Evolutionary conservation across 2,113 vertebrate species (phyloP).

Genomic region (Bos indicus): DNA sequence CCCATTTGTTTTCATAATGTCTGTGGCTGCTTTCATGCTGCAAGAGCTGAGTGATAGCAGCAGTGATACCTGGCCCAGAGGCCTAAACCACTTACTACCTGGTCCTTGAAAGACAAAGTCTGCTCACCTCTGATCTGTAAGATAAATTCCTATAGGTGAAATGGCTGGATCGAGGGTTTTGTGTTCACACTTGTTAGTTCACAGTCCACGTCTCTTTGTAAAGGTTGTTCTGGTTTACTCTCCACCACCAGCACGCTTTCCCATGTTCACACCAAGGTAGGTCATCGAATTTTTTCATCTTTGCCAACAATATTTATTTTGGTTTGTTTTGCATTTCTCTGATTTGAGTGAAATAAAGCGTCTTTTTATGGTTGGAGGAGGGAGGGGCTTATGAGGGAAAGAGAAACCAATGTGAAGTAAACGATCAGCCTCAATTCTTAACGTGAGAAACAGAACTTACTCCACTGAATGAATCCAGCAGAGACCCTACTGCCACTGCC

Average conservation of each 20-base stretch:
- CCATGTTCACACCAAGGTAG: background rate
- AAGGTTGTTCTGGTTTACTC: background rate
- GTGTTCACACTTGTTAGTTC: background rate
- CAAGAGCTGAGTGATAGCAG: background rate
- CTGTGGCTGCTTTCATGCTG: background rate
- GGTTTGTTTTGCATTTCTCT: background rate
- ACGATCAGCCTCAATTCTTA: background rate
- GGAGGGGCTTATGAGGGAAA: background rate
- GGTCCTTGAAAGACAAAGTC: background rate
- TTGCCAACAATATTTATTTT: background rate
- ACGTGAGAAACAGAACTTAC: background rate
- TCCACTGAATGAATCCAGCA: background rate
- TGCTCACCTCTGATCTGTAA: background rate
- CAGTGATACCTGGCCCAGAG: background rate
- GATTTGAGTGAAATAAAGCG: background rate
- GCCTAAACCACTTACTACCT: background rate
- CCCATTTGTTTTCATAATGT: background rate
- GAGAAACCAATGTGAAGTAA: background rate
- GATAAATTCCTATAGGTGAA: background rate
- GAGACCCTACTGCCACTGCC: background rate
- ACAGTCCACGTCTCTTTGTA: background rate
- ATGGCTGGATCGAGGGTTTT: background rate
- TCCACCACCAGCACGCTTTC: background rate
- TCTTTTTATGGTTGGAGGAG: background rate
- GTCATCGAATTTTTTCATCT: background rate